Evolutionary conservation across 2,797 vertebrate species (phyloP).

Genomic region (Crenuchus spilurus): DNA sequence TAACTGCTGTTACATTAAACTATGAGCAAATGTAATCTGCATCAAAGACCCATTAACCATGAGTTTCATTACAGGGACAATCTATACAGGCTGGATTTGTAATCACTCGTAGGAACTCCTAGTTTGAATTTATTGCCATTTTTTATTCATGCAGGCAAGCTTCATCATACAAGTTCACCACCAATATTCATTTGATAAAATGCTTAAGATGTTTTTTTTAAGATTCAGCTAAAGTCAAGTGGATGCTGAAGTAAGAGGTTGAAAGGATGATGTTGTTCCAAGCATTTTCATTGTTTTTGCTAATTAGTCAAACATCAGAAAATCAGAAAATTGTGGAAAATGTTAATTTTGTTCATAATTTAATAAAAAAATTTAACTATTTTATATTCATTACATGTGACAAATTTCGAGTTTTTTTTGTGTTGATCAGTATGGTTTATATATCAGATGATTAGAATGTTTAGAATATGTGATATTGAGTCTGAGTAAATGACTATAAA

Average conservation of each 20-base stretch:
- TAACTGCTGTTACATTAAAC: background rate
- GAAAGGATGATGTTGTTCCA: too few species aligned
- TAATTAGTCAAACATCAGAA: too few species aligned
- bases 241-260: background rate
- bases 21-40: background rate
- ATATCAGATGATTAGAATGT: too few species aligned
- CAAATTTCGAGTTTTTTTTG: too few species aligned
- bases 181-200: background rate
- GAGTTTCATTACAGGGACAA: background rate
- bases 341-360: too few species aligned
- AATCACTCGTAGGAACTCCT: background rate
- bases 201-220: background rate
- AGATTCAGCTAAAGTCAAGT: background rate
- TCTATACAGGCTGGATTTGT: background rate
- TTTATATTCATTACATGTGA: too few species aligned
- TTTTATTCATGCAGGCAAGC: background rate
- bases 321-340: too few species aligned
- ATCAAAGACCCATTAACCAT: background rate
- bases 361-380: too few species aligned
- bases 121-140: background rate
- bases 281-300: too few species aligned
- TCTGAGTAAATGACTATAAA: too few species aligned
- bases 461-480: too few species aligned
- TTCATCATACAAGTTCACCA: background rate
- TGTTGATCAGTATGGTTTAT: too few species aligned